Evolutionary conservation across 2,113 vertebrate genomes (phyloP).

Genomic region (Chloebia gouldiae): DNA sequence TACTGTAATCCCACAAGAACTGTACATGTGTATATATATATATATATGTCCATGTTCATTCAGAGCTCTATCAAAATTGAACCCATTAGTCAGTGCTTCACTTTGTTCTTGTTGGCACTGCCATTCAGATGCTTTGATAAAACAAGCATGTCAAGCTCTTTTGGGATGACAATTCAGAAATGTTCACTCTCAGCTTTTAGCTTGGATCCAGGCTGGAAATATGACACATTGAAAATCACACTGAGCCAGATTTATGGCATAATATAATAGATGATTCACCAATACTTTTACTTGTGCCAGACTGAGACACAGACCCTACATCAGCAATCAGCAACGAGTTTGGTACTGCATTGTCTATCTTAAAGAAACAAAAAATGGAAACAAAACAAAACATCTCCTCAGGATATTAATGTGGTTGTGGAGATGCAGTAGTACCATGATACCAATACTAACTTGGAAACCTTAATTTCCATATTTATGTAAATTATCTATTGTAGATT

Average conservation of each 20-base stretch:
- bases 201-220: constrained; percentile 11
- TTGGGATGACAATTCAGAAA: constrained; percentile 27
- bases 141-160: background rate
- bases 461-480: constrained; percentile 35
- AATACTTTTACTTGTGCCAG: background rate
- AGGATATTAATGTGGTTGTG: background rate
- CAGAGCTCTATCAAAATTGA: background rate
- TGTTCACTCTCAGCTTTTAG: background rate
- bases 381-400: background rate
- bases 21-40: background rate
- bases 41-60: background rate
- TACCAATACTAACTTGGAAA: background rate
- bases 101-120: constrained; percentile 18
- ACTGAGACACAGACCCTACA: constrained; percentile 19
- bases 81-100: background rate
- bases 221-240: background rate
- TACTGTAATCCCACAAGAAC: constrained; percentile 15
- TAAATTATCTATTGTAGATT: constrained; percentile 7
- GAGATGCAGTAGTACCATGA: background rate
- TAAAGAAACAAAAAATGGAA: background rate
- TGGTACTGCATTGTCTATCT: background rate
- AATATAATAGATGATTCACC: constrained; percentile 34
- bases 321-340: constrained; percentile 10
- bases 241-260: background rate
- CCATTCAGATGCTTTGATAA: background rate